A percentile compares a stretch with the other conserved stretches of the same genome.
These are phyloP conservation scores for Reticulitermes lucifugus DNA, from an alignment of 2,888 invertebrate genomes.

Conservation along the genomic window DNA sequence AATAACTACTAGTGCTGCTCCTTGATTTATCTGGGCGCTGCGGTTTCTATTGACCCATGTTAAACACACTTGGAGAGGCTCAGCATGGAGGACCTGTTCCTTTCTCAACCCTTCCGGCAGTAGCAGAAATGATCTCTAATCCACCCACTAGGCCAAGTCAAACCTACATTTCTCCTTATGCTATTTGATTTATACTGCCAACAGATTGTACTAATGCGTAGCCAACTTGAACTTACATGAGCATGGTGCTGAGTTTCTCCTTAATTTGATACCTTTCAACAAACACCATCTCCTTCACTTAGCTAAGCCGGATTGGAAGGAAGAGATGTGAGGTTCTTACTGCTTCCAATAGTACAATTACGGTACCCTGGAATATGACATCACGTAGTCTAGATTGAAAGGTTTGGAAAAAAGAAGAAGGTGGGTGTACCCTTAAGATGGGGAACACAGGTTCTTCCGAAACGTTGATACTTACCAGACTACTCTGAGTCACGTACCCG, in stretches of 20 bases:
- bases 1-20: constrained; percentile 12
- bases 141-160: neutral
- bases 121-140: neutral
- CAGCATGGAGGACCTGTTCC: neutral
- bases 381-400: no score
- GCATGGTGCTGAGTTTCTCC: neutral
- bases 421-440: no score
- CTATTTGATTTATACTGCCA: neutral
- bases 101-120: neutral
- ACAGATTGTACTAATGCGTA: constrained; percentile 14
- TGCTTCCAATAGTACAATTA: no score
- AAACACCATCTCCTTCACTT: neutral
- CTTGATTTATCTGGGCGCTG: constrained; percentile 37
- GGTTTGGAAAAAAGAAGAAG: no score
- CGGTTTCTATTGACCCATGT: constrained; percentile 32
- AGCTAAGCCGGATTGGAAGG: no score
- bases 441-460: no score
- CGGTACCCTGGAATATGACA: no score
- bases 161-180: neutral
- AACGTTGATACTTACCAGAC: no score
- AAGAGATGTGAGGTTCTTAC: no score
- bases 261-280: neutral
- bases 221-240: neutral
- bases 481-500: no score
- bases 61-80: neutral